Evolutionary conservation across 2,888 invertebrate genomes (phyloP).

Genomic region (Ectemnius cavifrons): DNA sequence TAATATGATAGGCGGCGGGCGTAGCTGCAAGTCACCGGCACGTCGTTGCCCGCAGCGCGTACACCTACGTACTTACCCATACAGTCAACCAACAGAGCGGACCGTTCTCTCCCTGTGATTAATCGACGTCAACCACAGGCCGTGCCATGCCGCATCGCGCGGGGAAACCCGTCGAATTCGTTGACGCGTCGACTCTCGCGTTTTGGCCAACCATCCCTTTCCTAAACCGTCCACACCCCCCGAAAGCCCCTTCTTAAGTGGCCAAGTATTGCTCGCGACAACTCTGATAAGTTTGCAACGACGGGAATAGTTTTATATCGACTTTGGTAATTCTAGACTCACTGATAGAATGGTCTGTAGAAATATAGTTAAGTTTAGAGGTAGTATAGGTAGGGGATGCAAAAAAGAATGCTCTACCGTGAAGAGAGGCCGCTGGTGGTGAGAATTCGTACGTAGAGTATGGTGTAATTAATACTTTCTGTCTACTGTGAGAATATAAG

Average conservation of each 20-base stretch:
- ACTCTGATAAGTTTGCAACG: too few species aligned
- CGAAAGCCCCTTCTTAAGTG: not conserved
- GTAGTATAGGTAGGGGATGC: too few species aligned
- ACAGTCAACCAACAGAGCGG: slow-evolving; percentile 3
- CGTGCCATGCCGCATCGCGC: slow-evolving; percentile 53
- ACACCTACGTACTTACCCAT: slow-evolving; percentile 30
- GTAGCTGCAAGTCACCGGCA: slow-evolving; percentile 75
- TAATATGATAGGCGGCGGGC: slow-evolving; percentile 74
- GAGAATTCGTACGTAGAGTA: too few species aligned
- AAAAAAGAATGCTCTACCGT: too few species aligned
- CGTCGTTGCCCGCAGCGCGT: slow-evolving; percentile 75
- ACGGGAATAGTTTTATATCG: too few species aligned
- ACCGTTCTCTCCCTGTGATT: slow-evolving; percentile 65
- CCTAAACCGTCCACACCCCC: not conserved
- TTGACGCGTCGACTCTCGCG: slow-evolving; percentile 62
- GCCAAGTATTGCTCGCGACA: not conserved
- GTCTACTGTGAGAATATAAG: too few species aligned
- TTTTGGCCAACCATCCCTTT: slow-evolving; percentile 26
- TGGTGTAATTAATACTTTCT: too few species aligned
- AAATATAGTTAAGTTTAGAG: too few species aligned
- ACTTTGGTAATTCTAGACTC: too few species aligned
- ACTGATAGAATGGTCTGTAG: too few species aligned
- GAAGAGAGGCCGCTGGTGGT: too few species aligned
- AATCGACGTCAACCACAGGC: slow-evolving; percentile 77
- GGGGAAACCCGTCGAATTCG: slow-evolving; percentile 52